phyloP scores from a whole-genome alignment of 2,888 invertebrate species.

The Trichogramma dendrolimi region DNA sequence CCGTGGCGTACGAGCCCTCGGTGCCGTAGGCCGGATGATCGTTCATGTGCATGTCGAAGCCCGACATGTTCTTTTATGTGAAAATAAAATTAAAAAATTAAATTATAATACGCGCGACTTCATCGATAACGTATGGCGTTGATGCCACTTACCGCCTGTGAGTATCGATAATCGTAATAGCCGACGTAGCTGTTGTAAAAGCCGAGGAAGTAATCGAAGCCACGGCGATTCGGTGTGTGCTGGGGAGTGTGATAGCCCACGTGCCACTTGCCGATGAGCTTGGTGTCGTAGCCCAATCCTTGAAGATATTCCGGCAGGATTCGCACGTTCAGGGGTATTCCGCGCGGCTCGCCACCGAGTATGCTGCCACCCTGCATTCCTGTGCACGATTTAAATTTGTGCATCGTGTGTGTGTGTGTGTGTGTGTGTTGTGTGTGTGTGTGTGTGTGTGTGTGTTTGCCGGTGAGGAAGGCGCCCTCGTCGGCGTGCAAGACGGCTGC shows the following conservation, averaged over 20 bases:
- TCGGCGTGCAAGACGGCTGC: constrained; percentile 81
- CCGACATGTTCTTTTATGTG: constrained; percentile 48
- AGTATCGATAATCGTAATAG: constrained; percentile 68
- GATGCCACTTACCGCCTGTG: constrained; percentile 47
- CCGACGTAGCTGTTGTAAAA: constrained; percentile 81
- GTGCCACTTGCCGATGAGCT: constrained; percentile 61
- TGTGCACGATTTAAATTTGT: constrained; percentile 32
- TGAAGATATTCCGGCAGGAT: constrained; percentile 57
- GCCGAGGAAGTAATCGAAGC: constrained; percentile 80
- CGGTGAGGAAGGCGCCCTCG: constrained; percentile 79
- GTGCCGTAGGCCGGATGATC: constrained; percentile 50
- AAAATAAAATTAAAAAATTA: background rate
- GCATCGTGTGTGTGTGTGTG: too few species aligned
- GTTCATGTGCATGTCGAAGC: constrained; percentile 54
- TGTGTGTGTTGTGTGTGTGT: too few species aligned
- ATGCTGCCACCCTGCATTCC: constrained; percentile 59
- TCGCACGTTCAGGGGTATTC: constrained; percentile 54
- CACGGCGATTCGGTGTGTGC: constrained; percentile 69
- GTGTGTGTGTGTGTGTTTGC: too few species aligned
- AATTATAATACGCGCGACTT: background rate
- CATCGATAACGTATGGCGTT: too few species aligned
- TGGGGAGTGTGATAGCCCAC: constrained; percentile 56
- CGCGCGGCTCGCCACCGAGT: constrained; percentile 55
- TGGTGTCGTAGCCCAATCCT: constrained; percentile 56
- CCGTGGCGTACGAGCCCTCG: constrained; percentile 65